Conservation (phyloP, 1,140 invertebrate species). For the Macrobrachium nipponense region DNA sequence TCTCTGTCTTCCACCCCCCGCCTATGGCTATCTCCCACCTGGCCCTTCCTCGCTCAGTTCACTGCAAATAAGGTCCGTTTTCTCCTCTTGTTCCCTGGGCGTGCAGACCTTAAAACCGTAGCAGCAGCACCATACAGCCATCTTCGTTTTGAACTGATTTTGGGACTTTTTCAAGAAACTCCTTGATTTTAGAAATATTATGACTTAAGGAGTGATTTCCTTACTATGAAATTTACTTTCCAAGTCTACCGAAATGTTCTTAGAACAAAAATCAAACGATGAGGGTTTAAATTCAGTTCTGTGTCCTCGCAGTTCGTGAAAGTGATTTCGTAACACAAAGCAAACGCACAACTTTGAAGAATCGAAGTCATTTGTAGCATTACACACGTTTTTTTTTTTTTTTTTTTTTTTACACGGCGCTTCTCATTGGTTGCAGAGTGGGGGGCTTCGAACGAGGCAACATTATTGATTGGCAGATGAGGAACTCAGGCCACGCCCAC, state of each 20-base stretch:
- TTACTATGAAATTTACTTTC: no score
- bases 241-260: no score
- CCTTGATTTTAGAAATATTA: neutral
- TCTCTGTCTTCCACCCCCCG: neutral
- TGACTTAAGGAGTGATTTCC: no score
- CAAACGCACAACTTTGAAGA: neutral
- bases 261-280: no score
- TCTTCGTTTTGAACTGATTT: no score
- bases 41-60: neutral
- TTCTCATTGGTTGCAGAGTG: constrained; percentile 21
- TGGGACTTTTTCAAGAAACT: neutral
- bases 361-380: neutral
- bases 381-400: constrained; percentile 11
- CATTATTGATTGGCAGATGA: constrained; percentile 55
- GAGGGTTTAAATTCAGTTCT: no score
- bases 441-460: constrained; percentile 36
- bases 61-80: neutral
- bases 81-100: neutral
- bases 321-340: neutral
- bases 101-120: neutral
- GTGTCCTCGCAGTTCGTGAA: no score
- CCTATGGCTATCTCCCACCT: neutral
- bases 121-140: no score
- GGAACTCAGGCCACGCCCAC: constrained; percentile 49
- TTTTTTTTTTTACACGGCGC: constrained; percentile 12